Evolutionary conservation across 1,140 invertebrate genomes (phyloP).

Genomic region (Colletes gigas): DNA sequence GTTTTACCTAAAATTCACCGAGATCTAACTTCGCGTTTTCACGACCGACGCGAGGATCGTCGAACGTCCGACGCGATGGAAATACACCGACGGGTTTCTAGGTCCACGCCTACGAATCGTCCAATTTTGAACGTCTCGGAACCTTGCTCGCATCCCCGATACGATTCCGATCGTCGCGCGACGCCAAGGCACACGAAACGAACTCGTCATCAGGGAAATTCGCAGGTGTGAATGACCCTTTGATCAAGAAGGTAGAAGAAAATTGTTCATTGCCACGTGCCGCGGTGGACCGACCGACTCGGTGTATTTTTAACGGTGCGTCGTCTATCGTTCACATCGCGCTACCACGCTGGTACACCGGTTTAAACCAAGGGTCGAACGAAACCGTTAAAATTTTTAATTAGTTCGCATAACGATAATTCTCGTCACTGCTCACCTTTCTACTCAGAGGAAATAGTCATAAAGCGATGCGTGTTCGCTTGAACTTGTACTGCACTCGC

Average conservation of each 20-base stretch:
- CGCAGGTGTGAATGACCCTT: conserved; percentile 65
- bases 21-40: too few relatives aligned
- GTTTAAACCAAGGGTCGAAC: too few relatives aligned
- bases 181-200: background rate
- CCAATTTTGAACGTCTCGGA: conserved; percentile 48
- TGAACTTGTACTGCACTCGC: too few relatives aligned
- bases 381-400: too few relatives aligned
- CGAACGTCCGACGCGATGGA: conserved; percentile 33
- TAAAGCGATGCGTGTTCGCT: too few relatives aligned
- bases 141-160: conserved; percentile 26
- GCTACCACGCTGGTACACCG: background rate
- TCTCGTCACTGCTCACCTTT: too few relatives aligned
- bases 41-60: background rate
- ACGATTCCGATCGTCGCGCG: conserved; percentile 6
- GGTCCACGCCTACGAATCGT: conserved; percentile 50
- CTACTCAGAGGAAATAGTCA: too few relatives aligned
- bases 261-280: conserved; percentile 75
- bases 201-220: conserved; percentile 42
- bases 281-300: conserved; percentile 45
- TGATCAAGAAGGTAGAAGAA: conserved; percentile 60
- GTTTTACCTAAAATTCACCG: too few relatives aligned
- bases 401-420: too few relatives aligned
- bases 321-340: conserved; percentile 17
- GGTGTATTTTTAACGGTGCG: conserved; percentile 65
- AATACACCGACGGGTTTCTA: conserved; percentile 46